These are phyloP conservation scores for Ahaetulla prasina DNA, from an alignment of 2,113 vertebrate species.

Conservation along the genomic window DNA sequence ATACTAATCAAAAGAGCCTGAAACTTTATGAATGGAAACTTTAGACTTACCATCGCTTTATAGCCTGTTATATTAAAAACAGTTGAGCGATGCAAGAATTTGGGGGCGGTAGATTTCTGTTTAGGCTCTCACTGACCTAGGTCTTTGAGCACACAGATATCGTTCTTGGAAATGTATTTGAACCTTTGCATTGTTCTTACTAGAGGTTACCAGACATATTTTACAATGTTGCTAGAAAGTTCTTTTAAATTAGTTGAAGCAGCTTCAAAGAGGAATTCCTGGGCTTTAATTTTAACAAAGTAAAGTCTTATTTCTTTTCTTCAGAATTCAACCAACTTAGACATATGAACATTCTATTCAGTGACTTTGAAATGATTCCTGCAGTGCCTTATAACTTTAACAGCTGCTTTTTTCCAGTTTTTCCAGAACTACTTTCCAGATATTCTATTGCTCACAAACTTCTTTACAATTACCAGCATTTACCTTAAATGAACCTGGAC, in stretches of 20 bases:
- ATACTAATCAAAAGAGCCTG: not conserved
- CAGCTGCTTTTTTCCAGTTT: constrained; percentile 44
- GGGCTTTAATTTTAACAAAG: constrained; percentile 49
- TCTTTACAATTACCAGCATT: constrained; percentile 42
- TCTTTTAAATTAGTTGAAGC: constrained; percentile 39
- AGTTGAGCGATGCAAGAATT: constrained; percentile 56
- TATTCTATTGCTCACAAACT: constrained; percentile 38
- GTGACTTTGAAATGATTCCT: constrained; percentile 55
- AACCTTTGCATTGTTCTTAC: constrained; percentile 18
- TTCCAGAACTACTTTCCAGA: constrained; percentile 47
- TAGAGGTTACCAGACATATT: constrained; percentile 16
- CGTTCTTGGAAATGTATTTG: constrained; percentile 38
- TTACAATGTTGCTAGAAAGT: constrained; percentile 53
- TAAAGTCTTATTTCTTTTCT: constrained; percentile 49
- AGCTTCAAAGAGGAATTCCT: not conserved
- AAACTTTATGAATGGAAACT: not conserved
- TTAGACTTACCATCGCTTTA: constrained; percentile 8
- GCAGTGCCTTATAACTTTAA: constrained; percentile 43
- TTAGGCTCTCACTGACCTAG: constrained; percentile 50
- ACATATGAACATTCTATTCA: constrained; percentile 50
- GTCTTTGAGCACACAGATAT: constrained; percentile 49
- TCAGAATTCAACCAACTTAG: constrained; percentile 48
- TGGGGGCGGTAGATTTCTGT: constrained; percentile 51
- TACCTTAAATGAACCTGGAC: constrained; percentile 45
- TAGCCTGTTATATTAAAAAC: constrained; percentile 58